These are phyloP conservation scores for Drosophila trichaetosa DNA, from an alignment of 2,888 invertebrate genomes.

Conservation along the genomic window DNA sequence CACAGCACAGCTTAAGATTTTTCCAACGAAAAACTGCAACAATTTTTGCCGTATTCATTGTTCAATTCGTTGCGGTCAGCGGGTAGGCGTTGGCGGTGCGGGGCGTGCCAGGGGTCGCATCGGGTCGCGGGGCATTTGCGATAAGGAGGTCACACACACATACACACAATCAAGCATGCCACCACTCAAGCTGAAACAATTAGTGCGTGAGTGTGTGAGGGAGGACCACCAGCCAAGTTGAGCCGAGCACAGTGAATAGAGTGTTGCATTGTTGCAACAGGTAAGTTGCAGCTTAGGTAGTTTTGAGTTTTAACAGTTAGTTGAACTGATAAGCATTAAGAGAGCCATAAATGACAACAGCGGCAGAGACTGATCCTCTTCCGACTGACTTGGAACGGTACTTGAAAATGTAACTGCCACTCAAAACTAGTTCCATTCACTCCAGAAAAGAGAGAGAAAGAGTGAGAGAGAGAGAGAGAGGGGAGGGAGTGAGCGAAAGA, in stretches of 20 bases:
- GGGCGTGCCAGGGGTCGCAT: background rate
- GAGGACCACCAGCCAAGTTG: conserved; percentile 42
- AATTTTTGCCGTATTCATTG: background rate
- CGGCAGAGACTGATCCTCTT: conserved; percentile 2
- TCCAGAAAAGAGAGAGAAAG: background rate
- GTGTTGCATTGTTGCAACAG: conserved; percentile 43
- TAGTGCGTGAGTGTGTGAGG: conserved; percentile 8
- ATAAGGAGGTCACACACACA: background rate
- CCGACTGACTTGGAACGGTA: background rate
- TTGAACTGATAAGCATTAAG: conserved; percentile 7
- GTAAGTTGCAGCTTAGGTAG: conserved; percentile 24
- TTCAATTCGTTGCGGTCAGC: conserved; percentile 2
- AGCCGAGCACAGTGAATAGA: background rate
- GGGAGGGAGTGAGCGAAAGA: background rate
- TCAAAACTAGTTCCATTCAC: conserved; percentile 9
- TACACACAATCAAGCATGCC: background rate
- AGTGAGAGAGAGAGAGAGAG: background rate
- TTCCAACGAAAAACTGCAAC: background rate
- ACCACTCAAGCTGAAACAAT: conserved; percentile 44
- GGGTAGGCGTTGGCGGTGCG: background rate
- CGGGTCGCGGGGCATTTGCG: background rate
- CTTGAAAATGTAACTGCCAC: conserved; percentile 1
- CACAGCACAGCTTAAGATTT: conserved; percentile 1
- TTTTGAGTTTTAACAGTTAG: conserved; percentile 37
- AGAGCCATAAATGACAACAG: background rate